A percentile compares a stretch with the other conserved stretches of the same genome.
Conservation (phyloP, 2,888 invertebrate species). For the Chorisops tibialis region DNA sequence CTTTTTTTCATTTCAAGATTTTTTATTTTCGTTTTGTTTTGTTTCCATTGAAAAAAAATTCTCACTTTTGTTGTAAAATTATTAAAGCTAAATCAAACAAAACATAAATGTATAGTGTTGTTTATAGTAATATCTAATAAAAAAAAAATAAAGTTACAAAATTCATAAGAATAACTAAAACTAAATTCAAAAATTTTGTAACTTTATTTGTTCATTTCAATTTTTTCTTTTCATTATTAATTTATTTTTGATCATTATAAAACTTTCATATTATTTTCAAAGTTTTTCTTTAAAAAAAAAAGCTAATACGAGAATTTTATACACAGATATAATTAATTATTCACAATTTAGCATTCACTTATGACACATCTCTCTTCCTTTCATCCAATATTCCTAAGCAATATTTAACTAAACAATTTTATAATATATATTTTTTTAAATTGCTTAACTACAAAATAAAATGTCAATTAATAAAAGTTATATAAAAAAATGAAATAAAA, state of each 20-base stretch:
- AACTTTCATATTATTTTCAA: too few species aligned
- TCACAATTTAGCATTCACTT: not conserved
- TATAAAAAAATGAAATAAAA: too few species aligned
- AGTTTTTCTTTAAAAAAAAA: too few species aligned
- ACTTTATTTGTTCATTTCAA: not conserved
- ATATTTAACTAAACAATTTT: too few species aligned
- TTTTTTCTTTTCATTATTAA: not conserved
- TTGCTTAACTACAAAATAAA: too few species aligned
- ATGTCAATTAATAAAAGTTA: too few species aligned
- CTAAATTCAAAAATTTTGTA: not conserved
- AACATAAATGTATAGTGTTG: not conserved
- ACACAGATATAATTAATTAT: not conserved
- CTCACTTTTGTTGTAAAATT: conserved; percentile 5
- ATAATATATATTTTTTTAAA: too few species aligned
- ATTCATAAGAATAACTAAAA: not conserved
- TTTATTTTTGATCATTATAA: too few species aligned
- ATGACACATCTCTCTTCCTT: too few species aligned
- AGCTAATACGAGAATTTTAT: not conserved
- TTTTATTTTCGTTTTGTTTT: not conserved
- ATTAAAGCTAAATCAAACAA: conserved; percentile 23
- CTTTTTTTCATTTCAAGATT: not conserved
- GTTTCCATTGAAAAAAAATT: not conserved
- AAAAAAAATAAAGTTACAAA: not conserved
- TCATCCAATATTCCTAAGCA: too few species aligned
- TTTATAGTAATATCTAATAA: not conserved